phyloP scores from a whole-genome alignment of 2,113 vertebrate species.

The Trochalopteron elliotii region DNA sequence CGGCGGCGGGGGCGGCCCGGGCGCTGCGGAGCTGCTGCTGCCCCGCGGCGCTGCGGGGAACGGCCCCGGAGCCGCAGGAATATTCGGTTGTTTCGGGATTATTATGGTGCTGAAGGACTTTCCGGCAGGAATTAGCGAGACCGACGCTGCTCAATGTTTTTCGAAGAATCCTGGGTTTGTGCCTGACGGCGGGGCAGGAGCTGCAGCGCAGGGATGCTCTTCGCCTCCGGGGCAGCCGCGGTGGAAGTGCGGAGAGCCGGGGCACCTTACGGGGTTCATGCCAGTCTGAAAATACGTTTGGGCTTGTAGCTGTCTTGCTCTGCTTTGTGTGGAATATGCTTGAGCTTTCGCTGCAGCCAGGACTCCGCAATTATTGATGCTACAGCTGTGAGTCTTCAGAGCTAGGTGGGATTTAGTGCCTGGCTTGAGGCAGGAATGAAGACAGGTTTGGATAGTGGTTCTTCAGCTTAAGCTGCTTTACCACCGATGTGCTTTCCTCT shows the following conservation, averaged over 20 bases:
- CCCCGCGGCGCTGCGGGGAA: not conserved
- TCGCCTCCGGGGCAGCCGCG: not conserved
- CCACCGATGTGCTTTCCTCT: not conserved
- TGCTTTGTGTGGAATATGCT: not conserved
- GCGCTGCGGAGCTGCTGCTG: not conserved
- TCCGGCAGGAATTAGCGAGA: not conserved
- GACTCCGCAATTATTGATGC: not conserved
- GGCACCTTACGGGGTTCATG: not conserved
- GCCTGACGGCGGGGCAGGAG: not conserved
- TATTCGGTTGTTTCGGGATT: not conserved
- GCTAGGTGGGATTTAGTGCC: not conserved
- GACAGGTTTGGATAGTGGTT: not conserved
- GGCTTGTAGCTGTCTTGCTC: not conserved
- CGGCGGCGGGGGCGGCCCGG: not conserved
- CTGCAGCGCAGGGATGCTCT: not conserved
- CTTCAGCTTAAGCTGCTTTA: not conserved
- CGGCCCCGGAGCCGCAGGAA: not conserved
- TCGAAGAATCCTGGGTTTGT: not conserved
- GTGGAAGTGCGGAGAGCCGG: not conserved
- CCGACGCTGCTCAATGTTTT: not conserved
- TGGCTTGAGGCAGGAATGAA: not conserved
- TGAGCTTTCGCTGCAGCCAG: not conserved
- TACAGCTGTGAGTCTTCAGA: not conserved
- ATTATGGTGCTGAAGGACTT: slow-evolving; percentile 11
- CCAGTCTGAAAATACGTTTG: not conserved